Evolutionary conservation across 2,797 vertebrate species (phyloP), one percentile per base, ranked within the genome.

Genomic region (Botia kubotai): DNA sequence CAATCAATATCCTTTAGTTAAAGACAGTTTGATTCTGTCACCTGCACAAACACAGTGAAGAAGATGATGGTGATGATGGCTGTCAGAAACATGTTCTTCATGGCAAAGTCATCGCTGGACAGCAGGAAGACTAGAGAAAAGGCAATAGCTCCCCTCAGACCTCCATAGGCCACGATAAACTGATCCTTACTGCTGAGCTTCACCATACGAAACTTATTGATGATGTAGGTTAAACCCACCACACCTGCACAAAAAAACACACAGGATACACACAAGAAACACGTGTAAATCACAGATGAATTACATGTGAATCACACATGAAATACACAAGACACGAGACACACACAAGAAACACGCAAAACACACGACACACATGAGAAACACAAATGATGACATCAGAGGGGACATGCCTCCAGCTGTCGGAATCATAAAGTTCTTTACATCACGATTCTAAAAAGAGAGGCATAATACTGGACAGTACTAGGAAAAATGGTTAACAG

Each of bases 1-100:
- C 29, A 13, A 16, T 14, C 48, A 16, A 52, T 52, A 52, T 36
- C 63, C 33, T 76, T 46, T n/a, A 6, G 8, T 2, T 5, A 3
- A 33, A n/a, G 16, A 16, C 13, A 36, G 6, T 23, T 13, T 16
- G 1, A 23, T 11, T 17, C 17, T 65, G 91, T 89, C 79, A 95
- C 96, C 95, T 96, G 95, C 83, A 97, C 95, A 0, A 96, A 97
- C 8, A 97, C 96, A 0, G 95, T 96, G 91, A 97, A 97, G 90
- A 96, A 96, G 89, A 96, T 95, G 86, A 97, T 93, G 0, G 94
- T 95, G 90, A 96, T 96, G 91, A 95, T 94, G 88, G 94, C 94
- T 0, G 95, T 97, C 80, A 96, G 94, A 87, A 96, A 95, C 83
- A 86, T 60, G 79, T 84, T 68, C 75, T 88, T 87, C 91, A 94